Conservation (phyloP, 1,140 invertebrate genomes). For the Tetragonula clypearis region DNA sequence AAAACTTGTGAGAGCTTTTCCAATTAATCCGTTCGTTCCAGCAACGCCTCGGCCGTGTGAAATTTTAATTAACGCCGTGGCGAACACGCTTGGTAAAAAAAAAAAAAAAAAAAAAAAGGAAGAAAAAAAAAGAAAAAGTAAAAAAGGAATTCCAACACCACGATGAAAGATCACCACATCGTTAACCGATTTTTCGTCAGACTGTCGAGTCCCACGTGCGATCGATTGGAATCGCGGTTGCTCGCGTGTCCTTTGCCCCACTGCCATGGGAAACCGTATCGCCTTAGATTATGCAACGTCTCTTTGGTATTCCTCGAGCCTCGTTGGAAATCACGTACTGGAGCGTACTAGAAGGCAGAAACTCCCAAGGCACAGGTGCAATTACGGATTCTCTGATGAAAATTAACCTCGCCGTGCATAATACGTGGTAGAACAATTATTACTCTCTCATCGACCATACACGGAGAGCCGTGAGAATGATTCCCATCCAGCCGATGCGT, state of each 20-base stretch:
- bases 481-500: neutral
- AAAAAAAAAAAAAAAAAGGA: too few species aligned
- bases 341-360: neutral
- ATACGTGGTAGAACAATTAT: neutral
- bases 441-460: neutral
- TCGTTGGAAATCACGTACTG: neutral
- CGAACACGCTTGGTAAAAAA: neutral
- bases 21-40: conserved; percentile 1
- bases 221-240: neutral
- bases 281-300: neutral
- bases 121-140: too few species aligned
- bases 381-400: conserved; percentile 14
- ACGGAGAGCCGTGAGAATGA: conserved; percentile 25
- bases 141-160: neutral
- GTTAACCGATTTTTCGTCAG: neutral
- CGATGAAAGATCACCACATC: neutral
- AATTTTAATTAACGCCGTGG: conserved; percentile 21
- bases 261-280: neutral
- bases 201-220: neutral
- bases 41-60: neutral
- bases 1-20: conserved; percentile 13
- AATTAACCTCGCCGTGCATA: neutral
- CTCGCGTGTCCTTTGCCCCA: neutral
- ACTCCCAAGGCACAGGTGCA: neutral
- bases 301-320: neutral